Evolutionary conservation across 2,113 vertebrate species (phyloP), one percentile per base, ranked within the genome.

Genomic region (Protobothrops mucrosquamatus): DNA sequence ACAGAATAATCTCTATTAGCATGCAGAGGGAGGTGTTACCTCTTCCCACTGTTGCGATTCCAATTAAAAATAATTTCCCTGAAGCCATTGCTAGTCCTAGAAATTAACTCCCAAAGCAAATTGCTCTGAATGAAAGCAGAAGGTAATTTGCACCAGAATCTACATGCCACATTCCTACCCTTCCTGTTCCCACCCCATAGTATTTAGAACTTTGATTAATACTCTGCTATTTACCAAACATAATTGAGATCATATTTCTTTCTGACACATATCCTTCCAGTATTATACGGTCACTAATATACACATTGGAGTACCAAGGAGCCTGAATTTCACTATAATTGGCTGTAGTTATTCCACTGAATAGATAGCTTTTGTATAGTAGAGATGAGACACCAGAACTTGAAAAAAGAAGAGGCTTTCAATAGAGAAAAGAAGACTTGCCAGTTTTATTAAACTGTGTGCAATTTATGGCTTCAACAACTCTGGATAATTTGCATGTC

Each of bases 401-500:
- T 96, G 95, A 93, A 90, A 95, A 51, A 81, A 92, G 94, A 94
- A 96, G 61, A 93, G 95, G 93, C 87, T 93, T 95, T 96, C 88
- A 93, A 89, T 93, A 95, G 93, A 11, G 86, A 93, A 95, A 94
- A 95, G 93, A 97, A 92, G 95, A 96, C 96, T 95, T 97, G 94
- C 93, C 93, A 55, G 55, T 59, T 94, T 95, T 92, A 95, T 97
- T 97, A 97, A 96, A 95, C 92, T 55, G 85, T 94, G 51, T 46
- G 6, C 94, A 93, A 97, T 97, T 97, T 96, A 97, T 96, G 85
- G 95, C 91, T 39, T 51, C 34, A 86, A 88, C 20, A 23, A 34
- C 74, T 86, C 55, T 61, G 74, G 85, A 90, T 94, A 93, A 97
- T 97, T 96, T 97, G 97, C 96, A 97, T 97, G 95, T 95, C 95